phyloP scores from a whole-genome alignment of 2,888 invertebrate species.

The Melikaiella ostensackeni region DNA sequence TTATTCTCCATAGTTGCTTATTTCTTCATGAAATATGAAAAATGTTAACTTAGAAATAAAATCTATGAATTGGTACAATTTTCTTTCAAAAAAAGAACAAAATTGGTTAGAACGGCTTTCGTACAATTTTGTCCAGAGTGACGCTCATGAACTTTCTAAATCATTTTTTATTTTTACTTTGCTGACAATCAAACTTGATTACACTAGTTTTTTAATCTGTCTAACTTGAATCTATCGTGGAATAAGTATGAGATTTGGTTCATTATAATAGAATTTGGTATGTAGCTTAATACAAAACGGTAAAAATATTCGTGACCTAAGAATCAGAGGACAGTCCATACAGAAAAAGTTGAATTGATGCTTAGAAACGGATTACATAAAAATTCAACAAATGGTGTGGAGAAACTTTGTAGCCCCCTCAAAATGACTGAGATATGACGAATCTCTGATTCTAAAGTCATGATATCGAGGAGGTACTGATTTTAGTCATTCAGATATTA shows the following conservation, averaged over 20 bases:
- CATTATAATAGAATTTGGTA: not conserved
- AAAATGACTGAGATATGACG: too few species aligned
- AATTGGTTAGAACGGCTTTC: not conserved
- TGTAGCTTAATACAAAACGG: not conserved
- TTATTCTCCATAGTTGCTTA: not conserved
- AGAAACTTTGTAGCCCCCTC: too few species aligned
- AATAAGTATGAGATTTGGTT: conserved; percentile 14
- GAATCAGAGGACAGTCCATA: not conserved
- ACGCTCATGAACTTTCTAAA: not conserved
- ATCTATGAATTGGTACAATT: too few species aligned
- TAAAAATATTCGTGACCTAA: not conserved
- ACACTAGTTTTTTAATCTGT: not conserved
- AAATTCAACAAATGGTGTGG: too few species aligned
- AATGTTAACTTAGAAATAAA: too few species aligned
- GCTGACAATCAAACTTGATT: conserved; percentile 35
- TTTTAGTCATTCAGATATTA: not conserved
- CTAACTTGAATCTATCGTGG: not conserved
- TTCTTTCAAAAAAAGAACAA: not conserved
- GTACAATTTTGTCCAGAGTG: not conserved
- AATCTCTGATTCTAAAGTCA: too few species aligned
- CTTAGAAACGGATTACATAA: too few species aligned
- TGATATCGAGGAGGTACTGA: conserved; percentile 1
- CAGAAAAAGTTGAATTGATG: too few species aligned
- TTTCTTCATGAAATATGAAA: not conserved
- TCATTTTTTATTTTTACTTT: conserved; percentile 13